Conservation (phyloP, 2,797 vertebrate species). For the Dendrocincla fuliginosa region DNA sequence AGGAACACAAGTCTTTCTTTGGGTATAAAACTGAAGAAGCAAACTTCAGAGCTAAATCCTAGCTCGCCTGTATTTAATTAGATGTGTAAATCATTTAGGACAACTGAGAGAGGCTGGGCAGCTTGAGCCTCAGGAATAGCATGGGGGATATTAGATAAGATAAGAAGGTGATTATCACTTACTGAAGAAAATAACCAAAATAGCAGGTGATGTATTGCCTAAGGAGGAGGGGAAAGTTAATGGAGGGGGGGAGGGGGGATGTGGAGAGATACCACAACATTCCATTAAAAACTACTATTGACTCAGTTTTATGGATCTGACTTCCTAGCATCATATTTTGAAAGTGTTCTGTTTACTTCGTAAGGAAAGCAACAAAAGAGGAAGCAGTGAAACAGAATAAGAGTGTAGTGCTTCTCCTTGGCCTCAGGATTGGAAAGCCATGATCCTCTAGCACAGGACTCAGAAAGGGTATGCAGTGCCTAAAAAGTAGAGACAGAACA, state of each 20-base stretch:
- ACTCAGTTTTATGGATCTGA: not conserved
- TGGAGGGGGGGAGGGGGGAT: not conserved
- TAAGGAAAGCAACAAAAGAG: not conserved
- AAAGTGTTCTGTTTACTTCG: not conserved
- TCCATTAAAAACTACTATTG: not conserved
- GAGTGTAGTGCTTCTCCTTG: not conserved
- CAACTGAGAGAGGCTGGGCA: not conserved
- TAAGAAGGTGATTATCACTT: constrained; percentile 22
- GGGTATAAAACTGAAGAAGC: constrained; percentile 1
- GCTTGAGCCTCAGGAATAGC: not conserved
- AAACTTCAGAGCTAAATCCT: not conserved
- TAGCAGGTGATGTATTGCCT: not conserved
- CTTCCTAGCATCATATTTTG: not conserved
- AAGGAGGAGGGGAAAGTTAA: not conserved
- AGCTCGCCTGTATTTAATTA: constrained; percentile 35
- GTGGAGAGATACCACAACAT: not conserved
- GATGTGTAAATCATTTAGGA: constrained; percentile 39
- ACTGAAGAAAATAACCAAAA: not conserved
- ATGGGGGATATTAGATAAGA: constrained; percentile 29
- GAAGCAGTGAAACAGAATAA: not conserved
- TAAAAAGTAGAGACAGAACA: not conserved
- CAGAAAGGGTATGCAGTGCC: not conserved
- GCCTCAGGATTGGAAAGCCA: not conserved
- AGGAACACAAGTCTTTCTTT: not conserved
- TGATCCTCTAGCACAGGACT: not conserved